Base-by-base conservation (phyloP, 2,113 vertebrate species). In the Sarotherodon lohbergeri region DNA sequence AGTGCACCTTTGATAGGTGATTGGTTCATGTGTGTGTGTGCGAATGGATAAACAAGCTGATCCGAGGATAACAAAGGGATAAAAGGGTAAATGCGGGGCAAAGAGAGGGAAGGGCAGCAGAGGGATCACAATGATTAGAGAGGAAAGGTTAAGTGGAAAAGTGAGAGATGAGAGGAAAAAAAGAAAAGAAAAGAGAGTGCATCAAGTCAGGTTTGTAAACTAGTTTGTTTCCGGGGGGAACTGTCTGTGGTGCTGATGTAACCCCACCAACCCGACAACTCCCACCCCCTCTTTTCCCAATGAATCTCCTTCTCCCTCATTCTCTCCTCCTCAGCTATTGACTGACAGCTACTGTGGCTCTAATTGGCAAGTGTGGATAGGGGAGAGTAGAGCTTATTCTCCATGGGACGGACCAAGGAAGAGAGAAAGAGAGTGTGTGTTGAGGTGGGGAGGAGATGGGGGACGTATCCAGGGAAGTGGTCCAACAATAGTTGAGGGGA, bases 231-330 rank as follows among this genome's bases (percentile, higher is more conserved):
- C 90, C 1, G 7, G 2, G 3, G 86, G 80, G 71, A 93, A 85
- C 94, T 96, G 95, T 96, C 96, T 90, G 46, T 63, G 93, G 94
- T 96, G 39, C 94, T 96, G 95, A 94, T 84, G 32, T 14, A 46
- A 41, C 63, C 61, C 61, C 48, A 19, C 36, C 55, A 24, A 48
- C 41, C 54, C 34, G 19, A 13, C 22, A 46, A 19, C 24, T n/a
- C 19, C 7, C 66, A 27, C 81, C n/a, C 63, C 59, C 29, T 39
- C 48, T 63, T 76, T 86, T 80, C 82, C 89, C 90, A 92, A 80
- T 86, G 83, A 91, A 79, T 87, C 85, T 27, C 43, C 24, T 63
- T 39, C 86, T 79, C 52, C 56, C 79, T 55, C 89, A 16, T 52
- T 89, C 86, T 92, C 79, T 86, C 68, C 90, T 90, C 79, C 82